Percentiles rank a stretch among this genome's conserved stretches.
These are phyloP conservation scores for Limnephilus auricula DNA, from an alignment of 2,888 invertebrate genomes.

Conservation along the genomic window DNA sequence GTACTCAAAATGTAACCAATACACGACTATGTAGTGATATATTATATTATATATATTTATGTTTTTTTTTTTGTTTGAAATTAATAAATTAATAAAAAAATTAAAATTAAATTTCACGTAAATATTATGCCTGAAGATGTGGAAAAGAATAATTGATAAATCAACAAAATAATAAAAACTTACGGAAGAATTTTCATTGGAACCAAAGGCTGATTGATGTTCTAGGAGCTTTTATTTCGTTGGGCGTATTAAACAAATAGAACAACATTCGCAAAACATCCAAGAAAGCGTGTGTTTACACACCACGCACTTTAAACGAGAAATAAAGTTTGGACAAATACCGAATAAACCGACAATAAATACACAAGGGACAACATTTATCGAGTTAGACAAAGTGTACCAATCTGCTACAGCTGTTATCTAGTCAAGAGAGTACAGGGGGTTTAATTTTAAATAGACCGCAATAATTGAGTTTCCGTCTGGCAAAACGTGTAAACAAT, in stretches of 20 bases:
- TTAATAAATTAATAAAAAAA: too few species aligned
- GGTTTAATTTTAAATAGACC: not conserved
- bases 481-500: not conserved
- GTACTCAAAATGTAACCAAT: too few species aligned
- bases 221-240: not conserved
- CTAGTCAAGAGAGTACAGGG: not conserved
- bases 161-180: not conserved
- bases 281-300: not conserved
- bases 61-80: too few species aligned
- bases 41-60: too few species aligned
- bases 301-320: not conserved
- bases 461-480: not conserved
- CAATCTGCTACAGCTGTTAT: not conserved
- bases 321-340: not conserved
- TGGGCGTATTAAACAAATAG: not conserved
- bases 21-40: too few species aligned
- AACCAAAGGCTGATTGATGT: not conserved
- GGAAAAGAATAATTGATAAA: not conserved
- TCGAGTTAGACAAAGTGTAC: not conserved
- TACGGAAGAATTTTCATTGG: not conserved
- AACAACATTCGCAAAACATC: not conserved
- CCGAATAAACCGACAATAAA: not conserved
- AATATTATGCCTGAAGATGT: too few species aligned
- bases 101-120: too few species aligned
- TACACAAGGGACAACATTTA: not conserved